Base-by-base conservation (phyloP, 2,888 invertebrate genomes). In the Scaptodrosophila latifasciaeformis region DNA sequence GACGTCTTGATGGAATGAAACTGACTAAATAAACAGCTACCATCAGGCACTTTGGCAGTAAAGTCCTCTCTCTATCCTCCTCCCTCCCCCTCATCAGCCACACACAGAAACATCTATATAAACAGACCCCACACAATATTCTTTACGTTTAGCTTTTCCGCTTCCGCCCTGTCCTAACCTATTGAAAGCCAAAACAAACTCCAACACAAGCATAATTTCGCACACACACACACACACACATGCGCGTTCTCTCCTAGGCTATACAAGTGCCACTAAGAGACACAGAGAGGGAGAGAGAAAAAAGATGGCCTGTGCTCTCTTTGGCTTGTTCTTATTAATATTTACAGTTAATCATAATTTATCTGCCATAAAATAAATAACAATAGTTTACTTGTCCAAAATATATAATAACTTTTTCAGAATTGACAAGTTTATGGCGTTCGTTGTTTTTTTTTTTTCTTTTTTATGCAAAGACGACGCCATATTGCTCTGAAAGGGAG, bases 151-250 rank as follows among this genome's bases (percentile, higher is more conserved):
- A 56, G 52, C 42, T 49, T 54, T 62, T 75, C 59, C 71, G 75
- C 61, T 56, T 67, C 57, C 68, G 37, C 37, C 40, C 30, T 53
- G 12, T 45, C 30, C 34, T 12, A 19, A 42, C 55, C 78, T 57
- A 78, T 62, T 70, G 78, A 78, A 74, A 67, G 60, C 53, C 75
- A 74, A 64, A 70, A 65, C 65, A 67, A 65, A 71, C 54, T 46
- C 21, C 39, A 52, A 48, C 21, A 43, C 46, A 21, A 13, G 37
- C 15, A 12, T 17, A 35, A n/a, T 27, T 1, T 1, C 7, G 3
- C 27, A 40, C 19, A 5, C 2, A 17, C 40, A 27, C 10, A n/a
- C 5, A 45, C 10, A 12, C 12, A 10, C 24, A 13, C 10, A 47
- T 47, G 19, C 37, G 5, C 15, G 18, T 1, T 17, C 21, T 7